Base-by-base conservation (phyloP, 2,113 vertebrate species). In the Acanthisitta chloris region DNA sequence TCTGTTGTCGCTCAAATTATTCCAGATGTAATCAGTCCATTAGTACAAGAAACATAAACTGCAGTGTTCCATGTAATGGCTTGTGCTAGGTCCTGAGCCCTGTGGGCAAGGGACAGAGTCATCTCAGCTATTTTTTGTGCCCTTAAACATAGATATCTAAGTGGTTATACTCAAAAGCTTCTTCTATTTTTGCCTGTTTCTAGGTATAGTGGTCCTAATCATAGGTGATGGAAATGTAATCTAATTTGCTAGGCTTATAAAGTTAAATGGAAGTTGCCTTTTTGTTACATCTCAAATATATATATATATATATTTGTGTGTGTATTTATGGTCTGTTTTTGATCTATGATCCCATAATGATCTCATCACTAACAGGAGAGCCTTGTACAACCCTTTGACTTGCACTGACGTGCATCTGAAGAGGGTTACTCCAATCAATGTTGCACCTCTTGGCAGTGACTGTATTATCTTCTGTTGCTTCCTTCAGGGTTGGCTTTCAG, bases 41-140 rank as follows among this genome's bases (percentile, higher is more conserved):
- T 43, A 89, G 38, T 65, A 70, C 17, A 49, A 24, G 45, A 45
- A 55, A 16, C 23, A 18, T 24, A 51, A 71, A 51, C 42, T 81
- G 45, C 49, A 20, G 42, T 3, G 4, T 26, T 66, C 17, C 2
- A 0, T 29, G 12, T 23, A 23, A 38, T 11, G 45, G 38, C 2
- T 1, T 34, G 5, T 62, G 31, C 36, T 78, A 38, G 36, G 10
- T 46, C 34, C 46, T 25, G 38, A 82, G 61, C 48, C 28, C 51
- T 52, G 79, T 18, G 6, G 48, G 21, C 46, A 62, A 57, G 17
- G 21, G 17, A 20, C 36, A 61, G 45, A 34, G 24, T 48, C 24
- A 34, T 85, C 54, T 48, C 52, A 84, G 54, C 23, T 58, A 3
- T 25, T 45, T 51, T 72, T 45, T 66, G 17, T 71, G 34, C 29